Percentiles rank a stretch among this genome's conserved stretches.
phyloP scores from a whole-genome alignment of 2,113 vertebrate species.

The Marcusenius ussheri region DNA sequence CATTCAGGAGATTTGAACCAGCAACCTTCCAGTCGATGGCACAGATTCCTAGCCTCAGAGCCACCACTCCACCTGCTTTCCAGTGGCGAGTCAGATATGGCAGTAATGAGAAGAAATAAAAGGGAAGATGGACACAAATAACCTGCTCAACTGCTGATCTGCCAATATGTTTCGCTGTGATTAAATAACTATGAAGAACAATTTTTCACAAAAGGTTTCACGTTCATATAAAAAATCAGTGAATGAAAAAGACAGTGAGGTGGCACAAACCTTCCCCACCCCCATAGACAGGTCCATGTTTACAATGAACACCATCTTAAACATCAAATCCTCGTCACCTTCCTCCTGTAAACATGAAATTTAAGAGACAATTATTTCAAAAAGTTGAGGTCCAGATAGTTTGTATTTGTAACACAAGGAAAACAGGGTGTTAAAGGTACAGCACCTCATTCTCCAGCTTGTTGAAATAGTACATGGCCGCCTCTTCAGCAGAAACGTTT shows the following conservation, averaged over 20 bases:
- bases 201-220: background rate
- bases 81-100: background rate
- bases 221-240: background rate
- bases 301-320: constrained; percentile 77
- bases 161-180: background rate
- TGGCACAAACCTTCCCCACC: constrained; percentile 60
- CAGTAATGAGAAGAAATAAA: background rate
- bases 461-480: constrained; percentile 76
- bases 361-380: constrained; percentile 35
- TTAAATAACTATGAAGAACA: background rate
- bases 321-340: constrained; percentile 57
- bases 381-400: constrained; percentile 40
- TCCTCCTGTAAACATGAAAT: constrained; percentile 44
- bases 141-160: background rate
- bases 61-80: background rate
- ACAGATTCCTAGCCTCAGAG: too few relatives aligned
- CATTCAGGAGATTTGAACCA: too few relatives aligned
- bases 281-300: constrained; percentile 76
- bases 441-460: constrained; percentile 71
- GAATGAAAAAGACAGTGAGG: background rate
- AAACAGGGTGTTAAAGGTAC: background rate
- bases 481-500: constrained; percentile 70
- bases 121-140: background rate
- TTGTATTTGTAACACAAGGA: constrained; percentile 42
- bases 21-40: too few relatives aligned